Conservation (phyloP, 2,888 invertebrate genomes). For the Nezara viridula region DNA sequence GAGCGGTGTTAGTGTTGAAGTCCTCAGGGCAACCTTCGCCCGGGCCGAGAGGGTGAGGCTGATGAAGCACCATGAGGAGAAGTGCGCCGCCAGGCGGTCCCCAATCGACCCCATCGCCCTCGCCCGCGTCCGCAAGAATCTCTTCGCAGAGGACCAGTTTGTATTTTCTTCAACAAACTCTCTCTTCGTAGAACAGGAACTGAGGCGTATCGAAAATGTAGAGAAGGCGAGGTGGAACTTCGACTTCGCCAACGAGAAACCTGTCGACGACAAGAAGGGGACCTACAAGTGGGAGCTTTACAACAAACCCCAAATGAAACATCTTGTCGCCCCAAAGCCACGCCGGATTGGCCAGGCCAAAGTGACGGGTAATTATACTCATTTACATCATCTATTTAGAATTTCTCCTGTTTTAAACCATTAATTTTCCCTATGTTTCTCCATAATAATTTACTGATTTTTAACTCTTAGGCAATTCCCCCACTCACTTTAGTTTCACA, state of each 20-base stretch:
- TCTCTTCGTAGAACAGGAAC: neutral
- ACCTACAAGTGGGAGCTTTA: constrained; percentile 25
- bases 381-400: neutral
- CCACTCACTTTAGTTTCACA: too few species aligned
- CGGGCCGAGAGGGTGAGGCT: neutral
- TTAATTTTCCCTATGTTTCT: too few species aligned
- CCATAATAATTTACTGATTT: too few species aligned
- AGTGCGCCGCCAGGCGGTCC: neutral
- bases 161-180: neutral
- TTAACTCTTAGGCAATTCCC: too few species aligned
- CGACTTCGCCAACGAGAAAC: constrained; percentile 24
- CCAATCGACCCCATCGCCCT: constrained; percentile 24
- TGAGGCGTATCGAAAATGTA: neutral
- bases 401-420: neutral
- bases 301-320: constrained; percentile 3
- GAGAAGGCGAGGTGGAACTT: constrained; percentile 39
- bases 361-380: neutral
- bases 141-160: neutral
- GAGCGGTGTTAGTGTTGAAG: constrained; percentile 46
- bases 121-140: constrained; percentile 27
- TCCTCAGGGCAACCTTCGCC: constrained; percentile 14
- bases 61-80: constrained; percentile 29
- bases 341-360: constrained; percentile 2
- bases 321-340: neutral
- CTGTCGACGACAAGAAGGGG: neutral